Evolutionary conservation across 2,888 invertebrate genomes (phyloP), one percentile per base, ranked within the genome.

Genomic region (Ichneumon xanthorius): DNA sequence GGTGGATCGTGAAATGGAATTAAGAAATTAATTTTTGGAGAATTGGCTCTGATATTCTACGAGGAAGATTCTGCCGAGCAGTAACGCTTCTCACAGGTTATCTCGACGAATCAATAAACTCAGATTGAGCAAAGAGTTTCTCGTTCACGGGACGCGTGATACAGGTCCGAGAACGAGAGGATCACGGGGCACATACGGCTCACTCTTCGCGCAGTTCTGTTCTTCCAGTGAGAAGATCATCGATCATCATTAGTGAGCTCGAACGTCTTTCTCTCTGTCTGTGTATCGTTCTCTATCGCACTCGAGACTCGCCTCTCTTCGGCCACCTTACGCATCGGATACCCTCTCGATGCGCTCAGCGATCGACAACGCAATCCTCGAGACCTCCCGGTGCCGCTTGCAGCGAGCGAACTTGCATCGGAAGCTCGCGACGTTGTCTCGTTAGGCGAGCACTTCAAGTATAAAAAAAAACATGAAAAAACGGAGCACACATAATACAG

Each of bases 161-260:
- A 22, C 80, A 85, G 80, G 85, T 67, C 82, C 48, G 82, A 61
- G 82, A 85, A 82, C 82, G 83, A 63, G 79, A 82, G 79, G 81
- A 75, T 84, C 68, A 33, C 80, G 82, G 79, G 55, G 55, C 72
- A 48, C 65, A 53, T 78, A 81, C 83, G 72, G 65, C 79, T 82
- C 80, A 80, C 76, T 83, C 80, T 50, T n/a, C 75, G 58, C 73
- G 58, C 68, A 65, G 67, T 82, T 68, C 80, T 61, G 79, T 19
- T 89, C 84, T 88, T 82, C 86, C 85, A 86, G 90, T 86, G 89
- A 90, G 88, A 88, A 88, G 84, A 89, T 87, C 87, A 90, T 90
- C 89, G 88, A 90, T 90, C 90, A 90, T 90, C 90, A 90, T 90
- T 90, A 90, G 89, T 85, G 87, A 84, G 63, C 84, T 77, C 40